phyloP scores from a whole-genome alignment of 2,888 invertebrate genomes.

The Chalcosyrphus nemorum region DNA sequence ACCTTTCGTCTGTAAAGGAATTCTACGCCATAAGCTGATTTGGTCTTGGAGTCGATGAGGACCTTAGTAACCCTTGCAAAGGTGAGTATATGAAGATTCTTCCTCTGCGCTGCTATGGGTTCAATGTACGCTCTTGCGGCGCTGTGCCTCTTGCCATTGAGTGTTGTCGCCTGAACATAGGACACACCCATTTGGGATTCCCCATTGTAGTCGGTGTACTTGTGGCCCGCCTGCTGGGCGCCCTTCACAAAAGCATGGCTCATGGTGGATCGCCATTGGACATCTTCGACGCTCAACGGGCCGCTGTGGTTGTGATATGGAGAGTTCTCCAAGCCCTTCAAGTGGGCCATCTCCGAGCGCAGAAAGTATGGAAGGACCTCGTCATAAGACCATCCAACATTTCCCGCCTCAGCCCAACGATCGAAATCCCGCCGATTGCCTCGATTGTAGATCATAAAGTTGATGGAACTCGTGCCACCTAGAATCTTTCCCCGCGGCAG shows the following conservation, averaged over 20 bases:
- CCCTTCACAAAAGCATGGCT: slow-evolving; percentile 85
- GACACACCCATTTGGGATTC: slow-evolving; percentile 86
- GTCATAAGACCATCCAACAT: slow-evolving; percentile 88
- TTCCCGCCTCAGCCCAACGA: slow-evolving; percentile 86
- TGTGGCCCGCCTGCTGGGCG: slow-evolving; percentile 86
- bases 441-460: slow-evolving; percentile 89
- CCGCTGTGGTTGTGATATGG: slow-evolving; percentile 85
- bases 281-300: slow-evolving; percentile 85
- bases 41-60: slow-evolving; percentile 85
- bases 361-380: slow-evolving; percentile 85
- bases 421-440: slow-evolving; percentile 89
- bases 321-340: slow-evolving; percentile 82
- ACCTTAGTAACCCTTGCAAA: slow-evolving; percentile 86
- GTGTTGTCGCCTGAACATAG: slow-evolving; percentile 85
- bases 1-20: slow-evolving; percentile 84
- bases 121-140: slow-evolving; percentile 86
- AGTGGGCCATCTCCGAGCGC: slow-evolving; percentile 83
- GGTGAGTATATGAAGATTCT: slow-evolving; percentile 87
- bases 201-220: slow-evolving; percentile 87
- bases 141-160: slow-evolving; percentile 85
- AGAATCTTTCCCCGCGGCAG: slow-evolving; percentile 85
- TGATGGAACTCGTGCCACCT: slow-evolving; percentile 85
- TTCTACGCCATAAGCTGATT: slow-evolving; percentile 87
- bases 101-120: slow-evolving; percentile 81
- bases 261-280: slow-evolving; percentile 83